Base-by-base conservation (phyloP, 2,888 invertebrate species). In the Deroplatys truncata region DNA sequence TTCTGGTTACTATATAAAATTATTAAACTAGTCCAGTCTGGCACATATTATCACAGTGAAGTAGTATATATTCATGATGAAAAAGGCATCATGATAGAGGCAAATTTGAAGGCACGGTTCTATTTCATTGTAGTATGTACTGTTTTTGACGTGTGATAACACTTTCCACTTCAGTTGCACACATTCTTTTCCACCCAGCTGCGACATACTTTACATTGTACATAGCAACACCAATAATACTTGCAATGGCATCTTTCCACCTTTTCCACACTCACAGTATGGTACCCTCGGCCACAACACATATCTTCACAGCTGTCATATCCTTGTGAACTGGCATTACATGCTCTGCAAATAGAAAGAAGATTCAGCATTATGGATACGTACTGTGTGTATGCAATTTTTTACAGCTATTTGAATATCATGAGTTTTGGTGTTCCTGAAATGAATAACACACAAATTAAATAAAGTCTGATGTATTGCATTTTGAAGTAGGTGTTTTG, bases 161-260 rank as follows among this genome's bases (percentile, higher is more conserved):
- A 13, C 20, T n/a, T 82, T 3, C 25, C 82, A 82, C 29, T 84
- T 95, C 93, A 96, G 93, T 96, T 95, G 94, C 97, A 97, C 93
- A 96, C 96, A 93, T 96, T 96, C 90, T 96, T 96, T 92, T 96
- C 96, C 87, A 96, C 95, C 93, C 95, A 95, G 92, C 95, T 95
- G 91, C 96, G 94, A 93, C 98, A 98, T 84, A 96, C 96, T 93
- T 97, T 97, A 94, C 98, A 98, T 94, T 97, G 97, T 90, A 98
- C 97, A 93, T 97, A 97, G 94, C 98, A 98, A 93, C 98, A 98
- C 95, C 97, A 97, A 94, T 97, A 96, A 94, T 97, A 97, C 93
- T 97, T 97, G 94, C 98, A 98, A 92, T 96, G 96, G 93, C 98
- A 98, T 92, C 96, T 94, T 93, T 97, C 97, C 88, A 96, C 95